A percentile compares a stretch with the other conserved stretches of the same genome.
Conservation (phyloP, 92 coral and sea anemone genomes). For the Bergia sp. region DNA sequence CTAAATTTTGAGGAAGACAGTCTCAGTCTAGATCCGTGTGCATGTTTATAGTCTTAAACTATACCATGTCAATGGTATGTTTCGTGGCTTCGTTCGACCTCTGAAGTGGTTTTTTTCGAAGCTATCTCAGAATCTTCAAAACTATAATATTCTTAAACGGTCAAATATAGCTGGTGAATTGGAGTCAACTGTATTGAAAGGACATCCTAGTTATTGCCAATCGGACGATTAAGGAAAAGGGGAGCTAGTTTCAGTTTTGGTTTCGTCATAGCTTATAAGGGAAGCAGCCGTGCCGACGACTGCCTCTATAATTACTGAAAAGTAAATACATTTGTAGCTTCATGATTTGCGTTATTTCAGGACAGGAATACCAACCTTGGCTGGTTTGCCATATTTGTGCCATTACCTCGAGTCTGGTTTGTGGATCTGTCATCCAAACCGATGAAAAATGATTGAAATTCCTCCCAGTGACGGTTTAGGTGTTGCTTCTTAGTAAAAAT, state of each 20-base stretch:
- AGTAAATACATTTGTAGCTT: not conserved
- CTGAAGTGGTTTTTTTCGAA: not conserved
- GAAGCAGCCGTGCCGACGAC: not conserved
- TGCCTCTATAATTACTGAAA: not conserved
- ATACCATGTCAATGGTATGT: not conserved
- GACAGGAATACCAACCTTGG: conserved; percentile 29
- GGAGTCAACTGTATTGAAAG: not conserved
- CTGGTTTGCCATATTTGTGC: conserved; percentile 20
- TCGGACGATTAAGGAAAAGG: too few species aligned
- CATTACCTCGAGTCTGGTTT: conserved; percentile 9
- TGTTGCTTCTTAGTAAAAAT: conserved; percentile 24
- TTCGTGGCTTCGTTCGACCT: not conserved
- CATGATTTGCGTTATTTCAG: conserved; percentile 1
- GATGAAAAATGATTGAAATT: conserved; percentile 14
- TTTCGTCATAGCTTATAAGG: not conserved
- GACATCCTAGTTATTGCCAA: not conserved
- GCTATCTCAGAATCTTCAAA: not conserved
- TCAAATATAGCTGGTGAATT: not conserved
- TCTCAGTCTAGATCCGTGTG: too few species aligned
- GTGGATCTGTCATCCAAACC: conserved; percentile 25
- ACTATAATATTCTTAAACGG: not conserved
- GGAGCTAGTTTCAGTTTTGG: not conserved
- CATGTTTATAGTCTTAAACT: not conserved
- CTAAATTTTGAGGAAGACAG: not conserved
- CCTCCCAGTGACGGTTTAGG: not conserved